phyloP scores from a whole-genome alignment of 2,888 invertebrate species.

The Lamellibrachia columna region DNA sequence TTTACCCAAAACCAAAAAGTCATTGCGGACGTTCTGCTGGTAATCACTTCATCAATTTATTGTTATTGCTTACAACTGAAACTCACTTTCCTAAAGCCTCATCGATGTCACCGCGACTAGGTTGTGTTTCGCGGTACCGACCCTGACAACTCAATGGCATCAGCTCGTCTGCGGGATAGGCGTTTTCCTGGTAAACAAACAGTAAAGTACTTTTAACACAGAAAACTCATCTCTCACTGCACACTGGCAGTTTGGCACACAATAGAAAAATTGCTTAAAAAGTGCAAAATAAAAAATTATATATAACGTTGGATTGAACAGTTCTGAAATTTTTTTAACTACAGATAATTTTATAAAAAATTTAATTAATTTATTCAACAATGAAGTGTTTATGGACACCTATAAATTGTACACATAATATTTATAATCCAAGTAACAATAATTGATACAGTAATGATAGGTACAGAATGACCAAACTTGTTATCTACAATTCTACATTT shows the following conservation, averaged over 20 bases:
- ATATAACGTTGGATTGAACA: too few relatives aligned
- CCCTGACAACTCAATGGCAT: slow-evolving; percentile 97
- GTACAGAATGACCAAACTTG: not conserved
- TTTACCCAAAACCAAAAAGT: not conserved
- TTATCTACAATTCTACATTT: not conserved
- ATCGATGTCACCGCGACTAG: slow-evolving; percentile 94
- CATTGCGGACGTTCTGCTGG: not conserved
- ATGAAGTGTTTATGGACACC: slow-evolving; percentile 16
- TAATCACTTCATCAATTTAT: not conserved
- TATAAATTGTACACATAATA: slow-evolving; percentile 12
- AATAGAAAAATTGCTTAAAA: too few relatives aligned
- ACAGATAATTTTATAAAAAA: not conserved
- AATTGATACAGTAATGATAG: not conserved
- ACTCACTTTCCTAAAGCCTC: slow-evolving; percentile 96
- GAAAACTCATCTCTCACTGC: too few relatives aligned
- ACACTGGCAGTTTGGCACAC: too few relatives aligned
- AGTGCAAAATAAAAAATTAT: too few relatives aligned
- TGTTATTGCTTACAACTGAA: not conserved
- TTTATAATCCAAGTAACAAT: not conserved
- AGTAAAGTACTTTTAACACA: not conserved
- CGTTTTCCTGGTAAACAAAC: slow-evolving; percentile 73
- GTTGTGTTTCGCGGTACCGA: slow-evolving; percentile 87
- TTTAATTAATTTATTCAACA: not conserved
- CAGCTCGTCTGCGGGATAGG: slow-evolving; percentile 97
- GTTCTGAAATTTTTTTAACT: too few relatives aligned